Evolutionary conservation across 1,140 invertebrate genomes (phyloP).

Genomic region (Diabrotica undecimpunctata): DNA sequence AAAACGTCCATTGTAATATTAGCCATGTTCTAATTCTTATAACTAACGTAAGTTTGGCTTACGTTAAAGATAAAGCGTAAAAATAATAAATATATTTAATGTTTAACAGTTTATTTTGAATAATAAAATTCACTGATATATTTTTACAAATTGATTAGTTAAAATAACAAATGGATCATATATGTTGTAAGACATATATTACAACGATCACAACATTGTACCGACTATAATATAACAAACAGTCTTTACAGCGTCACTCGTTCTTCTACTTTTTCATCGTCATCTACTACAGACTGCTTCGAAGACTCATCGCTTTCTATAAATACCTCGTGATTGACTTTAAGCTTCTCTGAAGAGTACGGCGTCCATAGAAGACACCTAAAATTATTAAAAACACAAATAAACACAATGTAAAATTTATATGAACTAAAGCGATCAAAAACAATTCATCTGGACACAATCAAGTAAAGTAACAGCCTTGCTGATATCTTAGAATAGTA

Average conservation of each 20-base stretch:
- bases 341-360: conserved; percentile 61
- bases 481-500: too few relatives aligned
- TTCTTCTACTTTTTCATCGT: conserved; percentile 32
- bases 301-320: conserved; percentile 39
- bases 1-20: too few relatives aligned
- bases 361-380: conserved; percentile 53
- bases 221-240: background rate
- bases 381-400: conserved; percentile 22
- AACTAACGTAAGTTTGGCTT: too few relatives aligned
- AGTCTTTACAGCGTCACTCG: conserved; percentile 21
- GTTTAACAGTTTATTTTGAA: too few relatives aligned
- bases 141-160: conserved; percentile 5
- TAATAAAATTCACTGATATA: background rate
- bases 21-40: too few relatives aligned
- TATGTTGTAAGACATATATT: too few relatives aligned
- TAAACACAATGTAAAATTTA: too few relatives aligned
- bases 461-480: too few relatives aligned
- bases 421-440: background rate
- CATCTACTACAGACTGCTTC: conserved; percentile 36
- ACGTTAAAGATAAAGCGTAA: too few relatives aligned
- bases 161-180: background rate
- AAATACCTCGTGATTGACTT: conserved; percentile 61
- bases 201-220: background rate
- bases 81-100: too few relatives aligned
- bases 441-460: too few relatives aligned